Base-by-base conservation (phyloP, 2,888 invertebrate genomes). In the Acronicta leporina region DNA sequence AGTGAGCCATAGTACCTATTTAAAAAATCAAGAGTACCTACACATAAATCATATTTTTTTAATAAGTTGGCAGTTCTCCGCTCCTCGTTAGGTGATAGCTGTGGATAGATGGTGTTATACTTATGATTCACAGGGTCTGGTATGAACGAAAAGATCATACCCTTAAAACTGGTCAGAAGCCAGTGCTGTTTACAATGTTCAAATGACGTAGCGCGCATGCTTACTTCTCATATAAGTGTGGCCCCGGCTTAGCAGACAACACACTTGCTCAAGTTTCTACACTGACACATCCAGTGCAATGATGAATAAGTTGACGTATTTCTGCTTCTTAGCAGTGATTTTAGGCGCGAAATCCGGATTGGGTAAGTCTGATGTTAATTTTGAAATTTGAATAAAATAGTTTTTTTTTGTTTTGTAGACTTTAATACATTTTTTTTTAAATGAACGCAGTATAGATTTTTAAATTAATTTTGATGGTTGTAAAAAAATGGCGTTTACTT, bases 321-420 rank as follows among this genome's bases (percentile, higher is more conserved):
- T 89, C 40, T 87, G 82, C 66, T 83, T 91, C 49, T 54, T 89
- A n/a, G 83, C 86, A 49, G 80, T 85, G 50, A 68, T 88, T 56
- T 73, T 87, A 14, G 83, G 83, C 51, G 87, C 70, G 9, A 78
- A 65, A 33, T 84, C 84, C 1, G 85, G 82, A 61, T 79, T 76
- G 6, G 90, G 91, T 91, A 58, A 83, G 90, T 81, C 2, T 8
- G 9, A 20, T 1, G 45, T 40, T 7, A 10, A 40, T 27, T 14
- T 43, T 44, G 7, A 13, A 20, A 15, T 30, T 16, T 11, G 14
- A 9, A 14, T 30, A 42, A 9, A 16, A 0, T 25, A 0, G 5
- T 16, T 5, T 30, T 15, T 11, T 11, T 38, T 47, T 47, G 5
- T 16, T 15, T 13, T 0, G 11, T 2, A 6, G 6, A 38, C 6